Evolutionary conservation across 2,113 vertebrate species (phyloP).

Genomic region (Hippopotamus amphibius): DNA sequence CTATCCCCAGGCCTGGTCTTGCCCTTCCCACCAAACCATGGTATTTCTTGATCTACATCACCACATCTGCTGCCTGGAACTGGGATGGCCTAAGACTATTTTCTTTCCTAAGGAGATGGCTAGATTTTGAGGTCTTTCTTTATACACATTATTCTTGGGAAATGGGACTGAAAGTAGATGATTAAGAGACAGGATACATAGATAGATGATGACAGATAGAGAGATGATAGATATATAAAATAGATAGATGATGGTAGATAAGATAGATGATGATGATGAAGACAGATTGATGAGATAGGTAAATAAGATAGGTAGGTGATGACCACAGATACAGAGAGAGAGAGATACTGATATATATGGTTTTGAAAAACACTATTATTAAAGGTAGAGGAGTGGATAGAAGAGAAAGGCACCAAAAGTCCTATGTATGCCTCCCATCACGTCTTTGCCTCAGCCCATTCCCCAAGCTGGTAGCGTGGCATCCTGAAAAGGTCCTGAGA

Average conservation of each 20-base stretch:
- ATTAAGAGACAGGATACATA: not conserved
- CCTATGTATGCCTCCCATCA: not conserved
- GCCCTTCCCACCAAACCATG: not conserved
- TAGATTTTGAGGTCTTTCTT: conserved; percentile 42
- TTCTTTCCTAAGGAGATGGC: conserved; percentile 42
- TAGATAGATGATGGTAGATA: too few species aligned
- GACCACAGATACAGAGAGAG: not conserved
- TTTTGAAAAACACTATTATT: not conserved
- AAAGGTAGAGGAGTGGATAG: not conserved
- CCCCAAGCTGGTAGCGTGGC: not conserved
- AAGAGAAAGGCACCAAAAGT: not conserved
- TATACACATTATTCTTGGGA: conserved; percentile 18
- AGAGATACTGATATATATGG: not conserved
- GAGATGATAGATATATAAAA: not conserved
- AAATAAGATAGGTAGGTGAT: not conserved
- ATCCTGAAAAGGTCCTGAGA: conserved; percentile 1
- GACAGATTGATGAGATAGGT: not conserved
- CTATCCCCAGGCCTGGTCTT: not conserved
- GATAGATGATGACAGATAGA: not conserved
- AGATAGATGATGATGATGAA: not conserved
- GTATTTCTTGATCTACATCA: conserved; percentile 2
- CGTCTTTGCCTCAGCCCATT: not conserved
- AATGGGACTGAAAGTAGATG: not conserved
- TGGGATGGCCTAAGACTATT: not conserved
- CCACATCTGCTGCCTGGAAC: not conserved